Conservation (phyloP, 2,888 invertebrate species). For the Petrophora chlorosata region DNA sequence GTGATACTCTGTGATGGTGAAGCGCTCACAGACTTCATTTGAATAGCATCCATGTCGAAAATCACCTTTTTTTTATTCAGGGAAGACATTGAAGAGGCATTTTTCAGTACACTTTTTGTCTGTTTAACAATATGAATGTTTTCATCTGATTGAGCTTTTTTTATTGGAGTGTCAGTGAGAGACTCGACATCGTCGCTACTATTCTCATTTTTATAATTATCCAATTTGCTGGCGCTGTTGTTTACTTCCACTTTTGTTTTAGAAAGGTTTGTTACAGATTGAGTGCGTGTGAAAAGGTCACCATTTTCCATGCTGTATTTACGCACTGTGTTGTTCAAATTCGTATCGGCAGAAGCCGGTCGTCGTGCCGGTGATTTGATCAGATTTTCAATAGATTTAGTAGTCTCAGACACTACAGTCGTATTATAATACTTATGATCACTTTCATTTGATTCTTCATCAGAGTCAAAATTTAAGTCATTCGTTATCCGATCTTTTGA, state of each 20-base stretch:
- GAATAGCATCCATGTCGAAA: slow-evolving; percentile 84
- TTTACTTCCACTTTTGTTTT: slow-evolving; percentile 32
- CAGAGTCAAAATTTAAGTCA: slow-evolving; percentile 38
- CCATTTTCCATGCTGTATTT: slow-evolving; percentile 49
- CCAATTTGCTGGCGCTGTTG: slow-evolving; percentile 19
- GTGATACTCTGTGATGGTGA: slow-evolving; percentile 79
- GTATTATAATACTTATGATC: slow-evolving; percentile 49
- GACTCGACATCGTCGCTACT: slow-evolving; percentile 59
- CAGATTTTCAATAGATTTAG: slow-evolving; percentile 61
- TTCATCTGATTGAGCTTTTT: slow-evolving; percentile 56
- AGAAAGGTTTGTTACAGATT: slow-evolving; percentile 54
- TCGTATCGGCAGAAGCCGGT: slow-evolving; percentile 57
- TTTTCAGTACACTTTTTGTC: slow-evolving; percentile 85
- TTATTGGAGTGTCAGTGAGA: slow-evolving; percentile 47
- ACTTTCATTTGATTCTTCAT: slow-evolving; percentile 49
- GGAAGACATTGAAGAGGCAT: slow-evolving; percentile 79
- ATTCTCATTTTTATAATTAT: slow-evolving; percentile 33
- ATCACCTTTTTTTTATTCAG: slow-evolving; percentile 86
- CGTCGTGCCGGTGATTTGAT: slow-evolving; percentile 68
- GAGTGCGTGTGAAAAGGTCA: slow-evolving; percentile 48
- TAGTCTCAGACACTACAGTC: slow-evolving; percentile 42
- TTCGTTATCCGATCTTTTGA: slow-evolving; percentile 13
- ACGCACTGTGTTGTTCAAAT: slow-evolving; percentile 42
- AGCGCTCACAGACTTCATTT: slow-evolving; percentile 79
- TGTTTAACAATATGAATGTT: slow-evolving; percentile 54